Evolutionary conservation across 2,797 vertebrate genomes (phyloP).

Genomic region (Furcifer pardalis): DNA sequence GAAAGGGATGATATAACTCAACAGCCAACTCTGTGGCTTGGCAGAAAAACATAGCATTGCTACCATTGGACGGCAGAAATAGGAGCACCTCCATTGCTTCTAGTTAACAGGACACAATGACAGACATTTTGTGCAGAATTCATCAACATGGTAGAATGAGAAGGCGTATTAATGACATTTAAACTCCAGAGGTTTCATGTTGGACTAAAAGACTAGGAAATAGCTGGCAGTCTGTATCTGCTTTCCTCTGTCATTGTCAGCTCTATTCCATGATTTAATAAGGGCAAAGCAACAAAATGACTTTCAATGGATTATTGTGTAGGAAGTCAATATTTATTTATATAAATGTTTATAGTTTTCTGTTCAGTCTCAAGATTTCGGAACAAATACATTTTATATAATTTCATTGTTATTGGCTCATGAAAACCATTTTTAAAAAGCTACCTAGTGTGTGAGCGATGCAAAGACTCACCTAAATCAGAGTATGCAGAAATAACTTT

Average conservation of each 20-base stretch:
- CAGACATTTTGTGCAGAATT: constrained; percentile 21
- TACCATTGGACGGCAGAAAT: constrained; percentile 27
- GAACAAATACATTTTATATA: constrained; percentile 13
- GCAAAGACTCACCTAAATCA: not conserved
- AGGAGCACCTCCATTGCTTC: constrained; percentile 27
- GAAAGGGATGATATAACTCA: constrained; percentile 10
- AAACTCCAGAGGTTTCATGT: constrained; percentile 11
- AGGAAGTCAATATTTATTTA: constrained; percentile 10
- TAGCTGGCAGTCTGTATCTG: constrained; percentile 3
- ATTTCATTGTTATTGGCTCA: not conserved
- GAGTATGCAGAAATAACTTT: not conserved
- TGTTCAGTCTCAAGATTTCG: constrained; percentile 22
- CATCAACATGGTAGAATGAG: not conserved
- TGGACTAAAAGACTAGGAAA: constrained; percentile 17
- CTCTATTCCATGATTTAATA: constrained; percentile 9
- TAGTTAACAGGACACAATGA: not conserved
- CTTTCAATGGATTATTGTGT: constrained; percentile 34
- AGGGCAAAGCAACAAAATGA: constrained; percentile 34
- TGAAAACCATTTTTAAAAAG: constrained; percentile 28
- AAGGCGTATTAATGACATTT: constrained; percentile 31
- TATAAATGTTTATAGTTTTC: constrained; percentile 24
- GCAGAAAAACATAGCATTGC: constrained; percentile 8
- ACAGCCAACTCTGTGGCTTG: constrained; percentile 16
- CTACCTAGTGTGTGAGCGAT: not conserved
- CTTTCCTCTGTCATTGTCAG: constrained; percentile 21